These are phyloP conservation scores for Vipera ursinii DNA, from an alignment of 2,797 vertebrate species.

Conservation along the genomic window DNA sequence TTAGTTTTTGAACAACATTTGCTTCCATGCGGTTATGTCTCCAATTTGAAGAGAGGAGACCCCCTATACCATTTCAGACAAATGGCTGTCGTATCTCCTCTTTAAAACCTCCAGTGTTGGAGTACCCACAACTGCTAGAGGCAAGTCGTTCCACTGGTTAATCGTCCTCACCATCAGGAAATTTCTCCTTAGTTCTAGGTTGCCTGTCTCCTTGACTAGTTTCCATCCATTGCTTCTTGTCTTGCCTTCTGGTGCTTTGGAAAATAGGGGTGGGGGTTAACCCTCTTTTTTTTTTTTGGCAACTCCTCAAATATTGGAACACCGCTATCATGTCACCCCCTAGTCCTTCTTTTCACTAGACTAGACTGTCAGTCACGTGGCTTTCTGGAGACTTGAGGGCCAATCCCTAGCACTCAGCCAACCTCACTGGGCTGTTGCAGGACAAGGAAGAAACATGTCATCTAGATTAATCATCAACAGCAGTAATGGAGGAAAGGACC, in stretches of 20 bases:
- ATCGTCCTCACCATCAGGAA: no score
- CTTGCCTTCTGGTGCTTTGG: no score
- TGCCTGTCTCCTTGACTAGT: neutral
- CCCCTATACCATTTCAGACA: neutral
- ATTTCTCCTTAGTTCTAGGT: neutral
- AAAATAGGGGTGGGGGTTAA: neutral
- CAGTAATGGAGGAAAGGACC: neutral
- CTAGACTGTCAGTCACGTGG: neutral
- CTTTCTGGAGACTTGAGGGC: neutral
- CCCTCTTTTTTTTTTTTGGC: neutral
- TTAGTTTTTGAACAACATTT: slow-evolving; percentile 7
- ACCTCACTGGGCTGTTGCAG: neutral
- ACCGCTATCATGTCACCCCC: no score
- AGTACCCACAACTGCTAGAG: no score
- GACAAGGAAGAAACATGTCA: neutral
- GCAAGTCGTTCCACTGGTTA: no score
- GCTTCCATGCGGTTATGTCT: neutral
- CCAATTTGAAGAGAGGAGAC: neutral
- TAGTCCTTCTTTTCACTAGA: no score
- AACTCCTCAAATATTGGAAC: neutral
- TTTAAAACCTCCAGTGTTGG: no score
- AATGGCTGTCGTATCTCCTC: no score
- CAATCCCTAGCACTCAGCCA: neutral
- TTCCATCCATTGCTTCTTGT: neutral
- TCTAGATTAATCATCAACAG: neutral